Conservation (phyloP, 2,888 invertebrate species). For the Chymomyza procnemis region DNA sequence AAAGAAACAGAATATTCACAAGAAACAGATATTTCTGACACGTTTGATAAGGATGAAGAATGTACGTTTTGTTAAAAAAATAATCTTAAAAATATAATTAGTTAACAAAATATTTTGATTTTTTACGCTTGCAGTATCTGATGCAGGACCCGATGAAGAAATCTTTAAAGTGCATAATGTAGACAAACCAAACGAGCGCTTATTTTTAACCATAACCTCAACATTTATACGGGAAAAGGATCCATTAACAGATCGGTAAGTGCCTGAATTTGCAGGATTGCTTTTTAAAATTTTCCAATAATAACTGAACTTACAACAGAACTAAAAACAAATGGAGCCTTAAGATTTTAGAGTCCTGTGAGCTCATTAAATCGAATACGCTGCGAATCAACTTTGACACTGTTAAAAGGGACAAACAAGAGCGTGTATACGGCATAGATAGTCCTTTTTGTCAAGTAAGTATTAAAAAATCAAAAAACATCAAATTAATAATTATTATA, state of each 20-base stretch:
- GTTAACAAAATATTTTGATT: too few species aligned
- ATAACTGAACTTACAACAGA: conserved; percentile 42
- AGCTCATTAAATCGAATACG: conserved; percentile 78
- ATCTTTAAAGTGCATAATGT: conserved; percentile 73
- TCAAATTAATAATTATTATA: neutral
- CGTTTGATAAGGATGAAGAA: conserved; percentile 41
- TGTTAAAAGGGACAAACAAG: conserved; percentile 80
- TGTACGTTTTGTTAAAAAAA: neutral
- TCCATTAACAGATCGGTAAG: conserved; percentile 77
- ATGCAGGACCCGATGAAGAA: conserved; percentile 78
- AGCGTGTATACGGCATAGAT: conserved; percentile 81
- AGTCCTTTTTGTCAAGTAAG: conserved; percentile 80
- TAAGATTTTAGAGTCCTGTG: conserved; percentile 80
- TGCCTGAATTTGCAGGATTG: neutral
- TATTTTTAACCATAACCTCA: conserved; percentile 79
- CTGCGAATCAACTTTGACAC: conserved; percentile 83
- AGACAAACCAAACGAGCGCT: conserved; percentile 74
- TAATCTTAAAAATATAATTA: too few species aligned
- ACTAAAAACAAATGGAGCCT: conserved; percentile 80
- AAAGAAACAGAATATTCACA: neutral
- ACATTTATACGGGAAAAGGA: conserved; percentile 81
- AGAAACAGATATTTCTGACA: neutral
- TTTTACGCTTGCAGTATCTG: conserved; percentile 62
- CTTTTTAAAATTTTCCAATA: neutral
- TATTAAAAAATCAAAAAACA: neutral